A percentile compares a stretch with the other conserved stretches of the same genome.
Conservation (phyloP, 2,888 invertebrate species). For the Cistogaster globosa region DNA sequence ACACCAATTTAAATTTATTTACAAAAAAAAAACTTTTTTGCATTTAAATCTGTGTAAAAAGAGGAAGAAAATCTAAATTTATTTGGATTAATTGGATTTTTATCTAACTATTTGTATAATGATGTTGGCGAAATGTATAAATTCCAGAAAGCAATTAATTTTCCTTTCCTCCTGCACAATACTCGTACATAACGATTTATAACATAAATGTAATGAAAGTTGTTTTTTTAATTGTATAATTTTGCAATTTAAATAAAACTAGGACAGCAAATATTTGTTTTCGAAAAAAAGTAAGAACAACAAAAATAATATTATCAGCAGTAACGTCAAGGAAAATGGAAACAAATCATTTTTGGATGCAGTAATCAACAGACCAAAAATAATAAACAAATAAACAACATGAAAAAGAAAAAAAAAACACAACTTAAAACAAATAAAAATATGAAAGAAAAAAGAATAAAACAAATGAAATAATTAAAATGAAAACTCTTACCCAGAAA, state of each 20-base stretch:
- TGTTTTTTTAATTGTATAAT: slow-evolving; percentile 14
- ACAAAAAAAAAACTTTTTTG: too few relatives aligned
- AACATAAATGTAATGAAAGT: slow-evolving; percentile 10
- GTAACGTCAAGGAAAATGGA: slow-evolving; percentile 14
- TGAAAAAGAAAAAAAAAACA: background rate
- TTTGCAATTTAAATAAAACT: slow-evolving; percentile 31
- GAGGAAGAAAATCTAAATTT: too few relatives aligned
- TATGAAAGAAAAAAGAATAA: background rate
- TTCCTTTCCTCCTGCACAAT: too few relatives aligned
- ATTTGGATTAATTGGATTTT: too few relatives aligned
- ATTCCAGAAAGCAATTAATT: background rate
- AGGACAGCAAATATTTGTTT: slow-evolving; percentile 31
- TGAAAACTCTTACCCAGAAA: slow-evolving; percentile 80
- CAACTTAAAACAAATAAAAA: slow-evolving; percentile 14
- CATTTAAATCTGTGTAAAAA: too few relatives aligned
- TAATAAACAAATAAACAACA: background rate
- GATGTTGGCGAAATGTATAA: too few relatives aligned
- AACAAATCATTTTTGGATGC: slow-evolving; percentile 21
- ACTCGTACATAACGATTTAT: background rate
- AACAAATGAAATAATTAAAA: background rate
- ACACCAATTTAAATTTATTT: too few relatives aligned
- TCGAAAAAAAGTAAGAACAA: background rate
- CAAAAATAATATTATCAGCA: background rate
- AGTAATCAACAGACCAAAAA: slow-evolving; percentile 10
- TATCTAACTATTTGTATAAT: too few relatives aligned